Evolutionary conservation across 2,797 vertebrate species (phyloP), one percentile per base, ranked within the genome.

Genomic region (Diplodus sargus): DNA sequence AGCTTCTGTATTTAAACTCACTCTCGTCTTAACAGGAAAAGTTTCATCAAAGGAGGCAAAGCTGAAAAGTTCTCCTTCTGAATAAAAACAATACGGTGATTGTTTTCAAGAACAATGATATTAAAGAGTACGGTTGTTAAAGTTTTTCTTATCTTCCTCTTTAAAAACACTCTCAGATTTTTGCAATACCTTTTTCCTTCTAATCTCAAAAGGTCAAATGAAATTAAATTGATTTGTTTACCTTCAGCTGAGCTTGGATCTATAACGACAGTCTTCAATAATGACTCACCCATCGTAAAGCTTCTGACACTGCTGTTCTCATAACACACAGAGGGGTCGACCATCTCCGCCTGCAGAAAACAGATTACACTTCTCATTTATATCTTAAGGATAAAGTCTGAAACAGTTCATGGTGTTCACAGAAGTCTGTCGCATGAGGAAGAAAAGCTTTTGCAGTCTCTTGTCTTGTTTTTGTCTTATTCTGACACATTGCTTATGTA

Each of bases 201-300:
- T 45, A 17, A 22, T 18, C 42, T 16, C 18, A 18, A 20, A 39
- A 10, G 2, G 12, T 7, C 43, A 42, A 43, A 16, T 1, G 3
- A 43, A 10, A 14, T 49, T 66, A 51, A 23, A 43, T 22, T 51
- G 5, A 51, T 42, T 12, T 0, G 6, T 15, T 28, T 10, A 22
- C 14, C 18, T 17, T n/a, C 5, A 42, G 13, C n/a, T 39, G 3
- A 47, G 30, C 7, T 49, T 4, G 13, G 15, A 43, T 43, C 15
- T 1, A 34, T 39, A 10, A 8, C 9, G 8, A 39, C 34, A 39
- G 34, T 39, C 34, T 9, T 39, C 1, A 48, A 0, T 0, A 17
- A 45, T 14, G 45, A 92, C 97, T 96, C 93, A 99, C 98, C 97
- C 87, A 98, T 93, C 59, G 73, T 90, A 22, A 97, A 79, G 42